Evolutionary conservation across 2,888 invertebrate species (phyloP).

Genomic region (Idaea straminata): DNA sequence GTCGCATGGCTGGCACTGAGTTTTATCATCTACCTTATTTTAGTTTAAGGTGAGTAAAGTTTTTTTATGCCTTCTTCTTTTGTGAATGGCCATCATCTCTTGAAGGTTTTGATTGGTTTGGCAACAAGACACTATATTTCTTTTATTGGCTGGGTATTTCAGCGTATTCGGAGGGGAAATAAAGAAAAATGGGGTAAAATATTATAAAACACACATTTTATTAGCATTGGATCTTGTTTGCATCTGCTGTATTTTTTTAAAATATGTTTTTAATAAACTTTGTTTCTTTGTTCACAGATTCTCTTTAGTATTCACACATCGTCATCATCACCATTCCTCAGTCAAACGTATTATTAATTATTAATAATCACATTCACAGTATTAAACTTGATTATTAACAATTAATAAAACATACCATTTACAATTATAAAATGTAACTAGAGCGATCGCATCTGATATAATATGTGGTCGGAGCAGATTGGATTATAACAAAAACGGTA

Average conservation of each 20-base stretch:
- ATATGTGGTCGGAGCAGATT: neutral
- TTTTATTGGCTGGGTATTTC: neutral
- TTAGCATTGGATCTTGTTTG: neutral
- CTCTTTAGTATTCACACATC: neutral
- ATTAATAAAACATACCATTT: neutral
- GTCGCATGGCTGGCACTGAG: slow-evolving; percentile 77
- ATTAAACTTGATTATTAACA: neutral
- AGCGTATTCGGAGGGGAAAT: neutral
- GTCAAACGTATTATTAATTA: slow-evolving; percentile 17
- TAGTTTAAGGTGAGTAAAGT: slow-evolving; percentile 60
- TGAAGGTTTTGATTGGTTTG: too few species aligned
- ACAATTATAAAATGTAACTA: neutral
- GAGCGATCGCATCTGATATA: neutral
- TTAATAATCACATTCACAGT: neutral
- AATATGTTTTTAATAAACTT: neutral
- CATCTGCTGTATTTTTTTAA: too few species aligned
- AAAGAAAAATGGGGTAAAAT: too few species aligned
- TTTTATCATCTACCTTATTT: slow-evolving; percentile 18
- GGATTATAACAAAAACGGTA: neutral
- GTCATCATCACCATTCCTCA: slow-evolving; percentile 21
- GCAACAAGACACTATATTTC: neutral
- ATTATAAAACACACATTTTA: too few species aligned
- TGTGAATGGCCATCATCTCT: neutral
- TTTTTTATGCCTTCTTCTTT: neutral
- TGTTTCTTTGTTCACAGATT: neutral